Evolutionary conservation across 2,113 vertebrate genomes (phyloP).

Genomic region (Sinocyclocheilus rhinocerous): DNA sequence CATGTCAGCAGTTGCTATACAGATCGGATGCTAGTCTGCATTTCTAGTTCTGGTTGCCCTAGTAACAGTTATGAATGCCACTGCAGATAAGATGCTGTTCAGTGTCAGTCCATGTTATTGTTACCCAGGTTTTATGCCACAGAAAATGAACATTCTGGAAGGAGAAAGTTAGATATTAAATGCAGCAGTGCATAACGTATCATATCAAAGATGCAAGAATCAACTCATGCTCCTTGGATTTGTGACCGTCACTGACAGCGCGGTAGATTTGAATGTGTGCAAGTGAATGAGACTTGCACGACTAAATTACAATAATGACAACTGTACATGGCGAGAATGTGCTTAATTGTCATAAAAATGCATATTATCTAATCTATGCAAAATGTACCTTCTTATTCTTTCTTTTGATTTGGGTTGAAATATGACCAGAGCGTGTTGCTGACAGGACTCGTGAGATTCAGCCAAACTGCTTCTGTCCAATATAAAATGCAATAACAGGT

Average conservation of each 20-base stretch:
- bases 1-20: neutral
- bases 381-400: neutral
- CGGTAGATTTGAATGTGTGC: neutral
- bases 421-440: neutral
- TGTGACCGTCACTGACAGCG: neutral
- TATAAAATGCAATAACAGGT: conserved; percentile 36
- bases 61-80: conserved; percentile 17
- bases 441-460: conserved; percentile 14
- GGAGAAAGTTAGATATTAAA: neutral
- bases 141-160: neutral
- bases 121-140: neutral
- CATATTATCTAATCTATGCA: neutral
- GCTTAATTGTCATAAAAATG: neutral
- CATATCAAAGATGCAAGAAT: neutral
- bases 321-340: neutral
- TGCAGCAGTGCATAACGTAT: neutral
- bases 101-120: neutral
- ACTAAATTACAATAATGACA: neutral
- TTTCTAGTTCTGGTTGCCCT: conserved; percentile 8
- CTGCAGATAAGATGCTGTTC: neutral
- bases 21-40: neutral
- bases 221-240: neutral
- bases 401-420: neutral
- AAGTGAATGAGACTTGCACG: neutral
- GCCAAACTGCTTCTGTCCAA: conserved; percentile 26